These are phyloP conservation scores for Scaptomyza cyrtandrae DNA, from an alignment of 2,888 invertebrate genomes.

Conservation along the genomic window DNA sequence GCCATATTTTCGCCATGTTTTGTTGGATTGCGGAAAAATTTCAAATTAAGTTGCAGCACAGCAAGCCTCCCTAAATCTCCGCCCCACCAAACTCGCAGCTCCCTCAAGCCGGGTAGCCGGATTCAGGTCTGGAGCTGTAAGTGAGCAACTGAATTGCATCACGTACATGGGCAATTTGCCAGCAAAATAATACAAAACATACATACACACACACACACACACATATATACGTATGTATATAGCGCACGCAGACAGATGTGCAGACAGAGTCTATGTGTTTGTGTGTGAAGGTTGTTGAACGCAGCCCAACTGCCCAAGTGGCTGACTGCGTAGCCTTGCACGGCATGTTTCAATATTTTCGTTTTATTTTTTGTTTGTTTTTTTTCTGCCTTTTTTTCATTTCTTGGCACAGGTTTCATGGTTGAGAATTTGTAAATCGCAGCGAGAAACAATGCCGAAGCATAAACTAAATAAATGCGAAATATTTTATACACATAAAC, in stretches of 20 bases:
- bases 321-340: constrained; percentile 42
- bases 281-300: constrained; percentile 59
- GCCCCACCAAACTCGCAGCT: neutral
- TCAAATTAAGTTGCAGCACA: constrained; percentile 81
- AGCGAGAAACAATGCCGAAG: constrained; percentile 75
- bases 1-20: constrained; percentile 75
- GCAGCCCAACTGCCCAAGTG: constrained; percentile 57
- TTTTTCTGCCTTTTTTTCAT: constrained; percentile 1
- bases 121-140: constrained; percentile 55
- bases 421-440: constrained; percentile 79
- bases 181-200: constrained; percentile 73
- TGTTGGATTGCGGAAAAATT: constrained; percentile 81
- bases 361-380: neutral
- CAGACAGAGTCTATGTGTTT: constrained; percentile 29
- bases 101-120: constrained; percentile 9
- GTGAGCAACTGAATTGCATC: constrained; percentile 81
- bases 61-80: constrained; percentile 27
- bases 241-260: constrained; percentile 37
- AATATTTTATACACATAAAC: constrained; percentile 66
- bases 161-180: constrained; percentile 82
- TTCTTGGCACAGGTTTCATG: constrained; percentile 74
- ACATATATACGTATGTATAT: constrained; percentile 21
- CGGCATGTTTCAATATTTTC: constrained; percentile 28
- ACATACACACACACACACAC: constrained; percentile 49
- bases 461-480: constrained; percentile 80